A percentile compares a stretch with the other conserved stretches of the same genome.
These are phyloP conservation scores for Istiophorus platypterus DNA, from an alignment of 2,113 vertebrate species.

Conservation along the genomic window DNA sequence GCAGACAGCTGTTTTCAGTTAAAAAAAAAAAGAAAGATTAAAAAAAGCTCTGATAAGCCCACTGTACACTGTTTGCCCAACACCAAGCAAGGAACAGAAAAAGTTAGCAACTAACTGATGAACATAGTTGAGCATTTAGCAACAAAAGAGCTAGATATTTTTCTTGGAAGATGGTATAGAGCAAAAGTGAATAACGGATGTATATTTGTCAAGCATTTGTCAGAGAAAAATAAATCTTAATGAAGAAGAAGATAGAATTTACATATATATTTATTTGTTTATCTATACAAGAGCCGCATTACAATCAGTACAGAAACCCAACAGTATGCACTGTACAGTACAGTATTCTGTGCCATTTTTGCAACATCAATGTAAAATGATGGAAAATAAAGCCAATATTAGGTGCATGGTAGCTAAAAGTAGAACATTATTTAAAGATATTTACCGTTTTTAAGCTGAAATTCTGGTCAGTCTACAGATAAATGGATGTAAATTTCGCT, in stretches of 20 bases:
- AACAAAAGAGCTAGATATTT: neutral
- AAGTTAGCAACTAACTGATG: no score
- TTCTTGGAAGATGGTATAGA: neutral
- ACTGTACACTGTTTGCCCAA: no score
- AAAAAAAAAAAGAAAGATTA: neutral
- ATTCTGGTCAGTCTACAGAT: neutral
- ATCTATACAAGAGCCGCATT: neutral
- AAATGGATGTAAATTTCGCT: conserved; percentile 9
- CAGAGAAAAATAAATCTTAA: neutral
- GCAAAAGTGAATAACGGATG: neutral
- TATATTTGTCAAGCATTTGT: neutral
- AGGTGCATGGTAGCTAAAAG: conserved; percentile 8
- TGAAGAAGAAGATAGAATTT: conserved; percentile 4
- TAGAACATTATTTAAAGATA: neutral
- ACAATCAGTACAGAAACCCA: neutral
- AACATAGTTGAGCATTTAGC: neutral
- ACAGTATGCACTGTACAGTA: neutral
- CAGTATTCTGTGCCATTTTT: no score
- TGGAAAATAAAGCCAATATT: conserved; percentile 5
- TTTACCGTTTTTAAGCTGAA: neutral
- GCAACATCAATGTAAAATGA: neutral
- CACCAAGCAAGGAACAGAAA: no score
- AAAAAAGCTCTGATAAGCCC: neutral
- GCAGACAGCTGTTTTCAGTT: neutral
- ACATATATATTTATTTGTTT: neutral